Base-by-base conservation (phyloP, 37 sponge, comb jelly and placozoan genomes). In the Lycopodina hypogea region DNA sequence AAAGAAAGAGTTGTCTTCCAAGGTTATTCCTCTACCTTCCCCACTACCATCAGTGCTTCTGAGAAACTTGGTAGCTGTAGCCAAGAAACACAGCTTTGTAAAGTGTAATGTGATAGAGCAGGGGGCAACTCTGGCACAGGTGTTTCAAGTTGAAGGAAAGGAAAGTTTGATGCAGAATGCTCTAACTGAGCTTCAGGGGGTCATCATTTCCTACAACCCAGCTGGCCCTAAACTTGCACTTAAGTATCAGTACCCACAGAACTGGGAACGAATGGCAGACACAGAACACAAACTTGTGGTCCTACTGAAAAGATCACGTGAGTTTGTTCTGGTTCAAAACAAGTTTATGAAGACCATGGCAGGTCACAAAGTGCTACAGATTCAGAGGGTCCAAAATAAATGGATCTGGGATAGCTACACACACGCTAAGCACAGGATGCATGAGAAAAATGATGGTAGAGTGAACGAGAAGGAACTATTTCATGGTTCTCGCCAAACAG, bases 391-490 rank as follows among this genome's bases (percentile, higher is more conserved):
- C 53, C 89, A 92, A 71, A 92, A 92, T 45, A 51, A 71, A 39
- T 92, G 93, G 93, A 67, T 92, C 2, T 92, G 93, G 93, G 63
- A 78, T 22, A 45, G 61, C 34, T 92, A 88, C 45, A 38, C 22
- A 0, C 80, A 68, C 18, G 19, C 71, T 26, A 77, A 72, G 67
- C 26, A 70, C 19, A 55, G 82, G 21, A 83, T 92, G 56, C 21
- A 24, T 2, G 52, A 82, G 59, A 88, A 84, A 41, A 84, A 84
- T 56, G 35, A 35, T 1, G 78, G 68, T 2, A 42, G 3, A 0
- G 78, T 82, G 0, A 88, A 92, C 29, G 93, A 92, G 60, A 66
- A 55, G 29, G 0, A 53, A 17, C 45, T 92, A 6, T 92, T 84
- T 28, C 93, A 92, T 78, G 93, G 93, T 1, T 89, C 93, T 35